phyloP scores from a whole-genome alignment of 2,113 vertebrate genomes.

The Lasiurus borealis region DNA sequence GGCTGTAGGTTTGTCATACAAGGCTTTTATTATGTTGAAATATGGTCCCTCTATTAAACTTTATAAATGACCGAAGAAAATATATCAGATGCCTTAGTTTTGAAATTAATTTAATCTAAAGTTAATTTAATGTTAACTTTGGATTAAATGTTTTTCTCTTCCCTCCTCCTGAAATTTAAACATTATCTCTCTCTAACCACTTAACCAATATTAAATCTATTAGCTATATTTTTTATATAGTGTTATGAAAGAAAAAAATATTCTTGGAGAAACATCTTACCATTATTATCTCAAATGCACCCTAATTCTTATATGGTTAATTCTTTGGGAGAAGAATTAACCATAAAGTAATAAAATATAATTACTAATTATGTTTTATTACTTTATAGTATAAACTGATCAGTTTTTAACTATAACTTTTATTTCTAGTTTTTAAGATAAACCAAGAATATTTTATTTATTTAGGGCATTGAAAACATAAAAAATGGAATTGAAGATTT shows the following conservation, averaged over 20 bases:
- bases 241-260: slow-evolving; percentile 1
- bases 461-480: slow-evolving; percentile 98
- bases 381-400: slow-evolving; percentile 7
- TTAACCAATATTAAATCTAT: background rate
- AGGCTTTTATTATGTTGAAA: no score
- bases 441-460: slow-evolving; percentile 73
- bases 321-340: background rate
- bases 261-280: background rate
- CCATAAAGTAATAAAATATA: background rate
- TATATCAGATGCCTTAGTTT: background rate
- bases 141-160: background rate
- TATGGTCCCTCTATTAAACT: no score
- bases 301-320: background rate
- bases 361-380: slow-evolving; percentile 49
- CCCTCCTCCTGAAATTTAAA: slow-evolving; percentile 41
- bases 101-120: slow-evolving; percentile 19
- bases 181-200: background rate
- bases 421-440: slow-evolving; percentile 52
- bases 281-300: background rate
- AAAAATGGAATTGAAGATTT: slow-evolving; percentile 98
- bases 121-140: slow-evolving; percentile 17
- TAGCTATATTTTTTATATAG: background rate
- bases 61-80: no score
- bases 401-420: background rate
- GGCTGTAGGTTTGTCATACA: no score